Percentiles rank a stretch among this genome's conserved stretches.
These are phyloP conservation scores for Suncus etruscus DNA, from an alignment of 2,113 vertebrate species.

Conservation along the genomic window DNA sequence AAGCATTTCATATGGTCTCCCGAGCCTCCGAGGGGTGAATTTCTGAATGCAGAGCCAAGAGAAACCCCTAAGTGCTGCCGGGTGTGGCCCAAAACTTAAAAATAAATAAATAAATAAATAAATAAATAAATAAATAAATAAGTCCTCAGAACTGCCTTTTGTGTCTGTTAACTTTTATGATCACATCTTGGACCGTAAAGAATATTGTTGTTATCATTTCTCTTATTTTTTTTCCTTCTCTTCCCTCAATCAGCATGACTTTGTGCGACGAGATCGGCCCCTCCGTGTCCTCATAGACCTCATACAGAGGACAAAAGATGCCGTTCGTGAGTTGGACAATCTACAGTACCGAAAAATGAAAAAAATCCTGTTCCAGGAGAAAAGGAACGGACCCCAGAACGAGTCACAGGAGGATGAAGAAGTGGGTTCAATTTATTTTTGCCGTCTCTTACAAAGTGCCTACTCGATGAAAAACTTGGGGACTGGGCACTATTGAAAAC, in stretches of 20 bases:
- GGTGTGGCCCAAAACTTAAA: too few relatives aligned
- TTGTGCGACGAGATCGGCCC: constrained; percentile 94
- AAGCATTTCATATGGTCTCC: background rate
- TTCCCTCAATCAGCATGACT: constrained; percentile 91
- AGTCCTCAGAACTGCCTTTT: background rate
- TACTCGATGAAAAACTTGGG: background rate
- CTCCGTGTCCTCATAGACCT: constrained; percentile 94
- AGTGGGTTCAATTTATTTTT: constrained; percentile 84
- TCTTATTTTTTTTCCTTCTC: constrained; percentile 27
- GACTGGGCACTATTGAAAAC: background rate
- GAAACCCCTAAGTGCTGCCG: too few relatives aligned
- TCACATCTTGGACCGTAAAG: background rate
- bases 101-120: too few relatives aligned
- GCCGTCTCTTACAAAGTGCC: background rate
- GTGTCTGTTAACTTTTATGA: background rate
- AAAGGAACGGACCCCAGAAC: constrained; percentile 93
- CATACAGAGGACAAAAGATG: constrained; percentile 98
- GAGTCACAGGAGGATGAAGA: constrained; percentile 98
- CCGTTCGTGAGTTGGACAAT: constrained; percentile 97
- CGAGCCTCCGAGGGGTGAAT: too few relatives aligned
- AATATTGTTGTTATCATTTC: background rate
- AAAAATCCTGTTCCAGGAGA: constrained; percentile 99
- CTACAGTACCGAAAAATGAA: constrained; percentile 99
- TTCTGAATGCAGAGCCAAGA: too few relatives aligned
- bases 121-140: background rate